These are phyloP conservation scores for Crematogaster levior DNA, from an alignment of 2,888 invertebrate genomes.

Conservation along the genomic window DNA sequence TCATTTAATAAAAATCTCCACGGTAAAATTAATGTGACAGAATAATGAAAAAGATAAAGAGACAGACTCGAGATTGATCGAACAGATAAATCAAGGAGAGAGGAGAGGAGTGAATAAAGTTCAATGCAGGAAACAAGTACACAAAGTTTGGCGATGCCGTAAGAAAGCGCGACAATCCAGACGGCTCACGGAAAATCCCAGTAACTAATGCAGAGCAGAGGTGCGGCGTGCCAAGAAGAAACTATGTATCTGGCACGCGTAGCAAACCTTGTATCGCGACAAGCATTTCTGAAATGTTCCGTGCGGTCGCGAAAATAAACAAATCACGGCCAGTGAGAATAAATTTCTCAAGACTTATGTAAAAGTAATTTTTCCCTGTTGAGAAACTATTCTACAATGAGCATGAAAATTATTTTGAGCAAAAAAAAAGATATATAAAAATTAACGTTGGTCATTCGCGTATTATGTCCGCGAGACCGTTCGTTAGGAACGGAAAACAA, in stretches of 20 bases:
- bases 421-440: background rate
- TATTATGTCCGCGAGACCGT: background rate
- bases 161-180: constrained; percentile 50
- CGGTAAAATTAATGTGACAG: background rate
- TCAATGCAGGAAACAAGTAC: constrained; percentile 21
- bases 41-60: background rate
- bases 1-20: background rate
- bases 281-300: constrained; percentile 27
- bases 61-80: constrained; percentile 12
- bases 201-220: constrained; percentile 51
- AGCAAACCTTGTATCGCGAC: background rate
- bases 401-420: background rate
- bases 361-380: background rate
- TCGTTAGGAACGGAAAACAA: background rate
- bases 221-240: constrained; percentile 35
- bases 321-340: background rate
- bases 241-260: constrained; percentile 31
- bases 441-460: background rate
- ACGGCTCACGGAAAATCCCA: constrained; percentile 46
- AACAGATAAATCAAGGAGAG: constrained; percentile 1
- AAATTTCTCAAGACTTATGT: background rate
- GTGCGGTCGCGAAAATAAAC: constrained; percentile 2
- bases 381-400: background rate
- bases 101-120: background rate
- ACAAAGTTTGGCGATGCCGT: constrained; percentile 57